Base-by-base conservation (phyloP, 2,888 invertebrate genomes). In the Podotricha telesiphe region DNA sequence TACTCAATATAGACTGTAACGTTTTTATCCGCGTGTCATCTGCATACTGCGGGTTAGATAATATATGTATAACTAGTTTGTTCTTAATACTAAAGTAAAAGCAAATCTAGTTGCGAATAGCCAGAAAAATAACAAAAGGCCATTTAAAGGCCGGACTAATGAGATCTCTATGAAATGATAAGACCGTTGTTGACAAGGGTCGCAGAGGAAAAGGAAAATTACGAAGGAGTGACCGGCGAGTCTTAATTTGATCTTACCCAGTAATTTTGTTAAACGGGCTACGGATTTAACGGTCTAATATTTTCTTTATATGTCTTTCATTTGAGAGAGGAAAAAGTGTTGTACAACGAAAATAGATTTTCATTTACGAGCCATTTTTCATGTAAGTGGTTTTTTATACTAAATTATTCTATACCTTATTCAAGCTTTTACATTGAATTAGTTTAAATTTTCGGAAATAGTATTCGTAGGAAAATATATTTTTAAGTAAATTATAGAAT, bases 111-210 rank as follows among this genome's bases (percentile, higher is more conserved):
- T 47, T 61, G 53, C 28, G 2, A 53, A 53, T 53, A 13, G n/a
- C 34, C 61, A 53, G 37, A 65, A 63, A 66, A 69, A 72, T 67
- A 70, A 70, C 68, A 71, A 62, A 71, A 73, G n/a, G 70, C 69
- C 66, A 65, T 73, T 75, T 74, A 71, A 74, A 75, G 80, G 47
- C 81, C 84, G 84, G 82, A 82, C 82, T 86, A 88, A 87, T 86
- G 84, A 86, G 83, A 83, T 78, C 80, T 80, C 71, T 69, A 72
- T 76, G 74, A 73, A 75, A 74, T 74, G 71, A 73, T 73, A 74
- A 68, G 75, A 75, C 69, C 75, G 76, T 76, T 83, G 85, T 84
- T 87, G 87, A 90, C 86, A 86, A 87, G 89, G 89, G 88, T 88
- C 82, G 78, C 73, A 75, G 76, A 76, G 82, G 80, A 82, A 84